Conservation (phyloP, 92 coral and sea anemone genomes). For the Siderastrea siderea region DNA sequence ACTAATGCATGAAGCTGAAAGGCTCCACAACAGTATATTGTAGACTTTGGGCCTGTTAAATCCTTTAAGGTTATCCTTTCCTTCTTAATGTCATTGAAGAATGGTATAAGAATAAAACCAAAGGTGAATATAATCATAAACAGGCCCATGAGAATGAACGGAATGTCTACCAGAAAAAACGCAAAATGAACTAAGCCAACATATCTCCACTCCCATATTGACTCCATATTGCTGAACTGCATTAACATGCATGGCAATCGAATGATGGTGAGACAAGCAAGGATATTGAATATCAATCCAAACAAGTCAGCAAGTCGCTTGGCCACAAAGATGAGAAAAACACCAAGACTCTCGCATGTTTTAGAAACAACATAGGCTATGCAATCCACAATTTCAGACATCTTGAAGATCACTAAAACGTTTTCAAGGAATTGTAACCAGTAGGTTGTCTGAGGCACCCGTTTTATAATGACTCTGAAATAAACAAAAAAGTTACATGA, state of each 20-base stretch:
- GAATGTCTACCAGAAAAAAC: constrained; percentile 89
- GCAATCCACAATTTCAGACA: constrained; percentile 99
- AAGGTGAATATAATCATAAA: constrained; percentile 67
- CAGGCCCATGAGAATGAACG: constrained; percentile 86
- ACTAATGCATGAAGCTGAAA: constrained; percentile 81
- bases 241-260: constrained; percentile 89
- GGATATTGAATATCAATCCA: constrained; percentile 87
- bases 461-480: background rate
- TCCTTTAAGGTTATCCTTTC: constrained; percentile 65
- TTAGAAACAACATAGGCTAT: constrained; percentile 91
- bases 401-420: constrained; percentile 39
- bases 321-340: constrained; percentile 84
- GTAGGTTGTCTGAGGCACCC: background rate
- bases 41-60: constrained; percentile 31
- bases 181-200: constrained; percentile 83
- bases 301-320: constrained; percentile 84
- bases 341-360: constrained; percentile 93
- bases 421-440: background rate
- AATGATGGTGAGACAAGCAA: constrained; percentile 91
- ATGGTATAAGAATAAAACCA: constrained; percentile 86
- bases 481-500: too few species aligned
- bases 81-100: constrained; percentile 53
- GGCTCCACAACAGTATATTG: constrained; percentile 70
- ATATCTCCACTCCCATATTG: constrained; percentile 80
- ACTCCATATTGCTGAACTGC: constrained; percentile 79